A percentile compares a stretch with the other conserved stretches of the same genome.
phyloP scores from a whole-genome alignment of 2,797 vertebrate genomes.

The Lepidocolaptes lacrymiger region DNA sequence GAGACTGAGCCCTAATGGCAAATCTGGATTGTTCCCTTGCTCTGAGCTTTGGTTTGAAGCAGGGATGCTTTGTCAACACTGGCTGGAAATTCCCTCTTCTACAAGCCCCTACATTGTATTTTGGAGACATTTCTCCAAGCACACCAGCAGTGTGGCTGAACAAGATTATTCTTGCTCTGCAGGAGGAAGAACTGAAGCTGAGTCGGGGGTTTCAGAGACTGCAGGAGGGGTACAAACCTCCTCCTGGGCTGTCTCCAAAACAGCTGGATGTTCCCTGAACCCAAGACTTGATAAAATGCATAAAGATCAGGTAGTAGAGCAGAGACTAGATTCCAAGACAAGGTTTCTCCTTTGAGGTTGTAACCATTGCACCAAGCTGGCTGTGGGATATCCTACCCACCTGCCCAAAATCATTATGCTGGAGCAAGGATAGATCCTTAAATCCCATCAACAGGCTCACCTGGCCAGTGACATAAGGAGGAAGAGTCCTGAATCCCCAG shows the following conservation, averaged over 20 bases:
- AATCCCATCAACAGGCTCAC: neutral
- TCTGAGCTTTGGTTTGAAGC: neutral
- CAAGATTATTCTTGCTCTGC: neutral
- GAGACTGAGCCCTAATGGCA: neutral
- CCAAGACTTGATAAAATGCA: neutral
- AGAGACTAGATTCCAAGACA: neutral
- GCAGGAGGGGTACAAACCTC: neutral
- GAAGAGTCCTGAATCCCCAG: neutral
- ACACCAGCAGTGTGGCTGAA: fast-evolving
- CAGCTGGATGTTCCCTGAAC: neutral
- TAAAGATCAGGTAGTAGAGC: neutral
- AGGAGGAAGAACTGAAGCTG: neutral
- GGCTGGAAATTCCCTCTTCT: neutral
- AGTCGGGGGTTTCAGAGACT: fast-evolving
- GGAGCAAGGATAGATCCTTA: neutral
- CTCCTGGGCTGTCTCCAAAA: neutral
- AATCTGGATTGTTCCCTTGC: neutral
- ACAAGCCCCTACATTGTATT: neutral
- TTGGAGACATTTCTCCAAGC: neutral
- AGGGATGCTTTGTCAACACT: neutral
- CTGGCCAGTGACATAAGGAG: fast-evolving
- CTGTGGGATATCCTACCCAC: neutral
- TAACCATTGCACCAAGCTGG: neutral
- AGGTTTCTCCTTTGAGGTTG: neutral
- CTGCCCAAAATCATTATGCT: neutral